These are phyloP conservation scores for Drosophila novamexicana DNA, from an alignment of 1,140 invertebrate genomes.

Conservation along the genomic window DNA sequence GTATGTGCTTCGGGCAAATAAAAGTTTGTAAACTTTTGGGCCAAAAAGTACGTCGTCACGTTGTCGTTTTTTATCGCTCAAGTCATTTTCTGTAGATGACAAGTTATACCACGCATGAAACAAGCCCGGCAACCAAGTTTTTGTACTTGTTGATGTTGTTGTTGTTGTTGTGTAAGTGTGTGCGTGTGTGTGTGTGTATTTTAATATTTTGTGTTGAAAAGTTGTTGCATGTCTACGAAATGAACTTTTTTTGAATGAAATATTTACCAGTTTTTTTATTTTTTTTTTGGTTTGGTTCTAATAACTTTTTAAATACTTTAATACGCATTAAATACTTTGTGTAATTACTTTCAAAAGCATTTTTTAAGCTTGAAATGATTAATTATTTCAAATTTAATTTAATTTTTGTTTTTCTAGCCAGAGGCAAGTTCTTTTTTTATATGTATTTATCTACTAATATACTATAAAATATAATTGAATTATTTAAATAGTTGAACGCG, in stretches of 20 bases:
- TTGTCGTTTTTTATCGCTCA: constrained; percentile 28
- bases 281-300: no score
- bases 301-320: constrained; percentile 27
- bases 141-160: constrained; percentile 23
- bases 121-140: constrained; percentile 16
- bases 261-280: constrained; percentile 8
- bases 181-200: not conserved
- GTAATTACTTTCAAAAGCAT: not conserved
- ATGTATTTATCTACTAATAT: no score
- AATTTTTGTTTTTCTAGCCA: not conserved
- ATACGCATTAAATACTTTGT: not conserved
- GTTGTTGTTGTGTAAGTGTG: not conserved
- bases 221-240: constrained; percentile 23
- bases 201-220: constrained; percentile 22
- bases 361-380: constrained; percentile 8
- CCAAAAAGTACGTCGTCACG: constrained; percentile 15
- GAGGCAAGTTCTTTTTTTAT: no score
- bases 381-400: not conserved
- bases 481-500: no score
- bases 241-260: constrained; percentile 28
- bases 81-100: constrained; percentile 67
- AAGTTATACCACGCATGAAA: constrained; percentile 63
- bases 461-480: no score
- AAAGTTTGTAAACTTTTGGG: constrained; percentile 28
- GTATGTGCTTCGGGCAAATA: constrained; percentile 30